phyloP scores from a whole-genome alignment of 2,888 invertebrate genomes.

The Eilema depressum region DNA sequence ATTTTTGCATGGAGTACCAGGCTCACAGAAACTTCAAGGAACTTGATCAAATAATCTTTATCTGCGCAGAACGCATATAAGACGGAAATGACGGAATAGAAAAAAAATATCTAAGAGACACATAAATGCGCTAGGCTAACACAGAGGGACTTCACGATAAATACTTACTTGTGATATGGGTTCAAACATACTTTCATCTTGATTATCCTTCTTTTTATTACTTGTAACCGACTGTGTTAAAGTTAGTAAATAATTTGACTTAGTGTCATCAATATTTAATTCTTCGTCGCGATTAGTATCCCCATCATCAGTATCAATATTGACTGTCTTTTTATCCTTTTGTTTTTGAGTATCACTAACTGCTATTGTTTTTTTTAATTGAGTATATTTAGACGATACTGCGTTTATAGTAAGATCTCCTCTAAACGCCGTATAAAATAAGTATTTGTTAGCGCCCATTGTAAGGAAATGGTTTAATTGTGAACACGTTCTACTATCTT shows the following conservation, averaged over 20 bases:
- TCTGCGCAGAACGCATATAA: too few species aligned
- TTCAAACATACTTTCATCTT: constrained; percentile 85
- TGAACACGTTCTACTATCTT: constrained; percentile 93
- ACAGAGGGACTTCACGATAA: too few species aligned
- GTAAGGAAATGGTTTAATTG: constrained; percentile 92
- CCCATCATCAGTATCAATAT: constrained; percentile 37
- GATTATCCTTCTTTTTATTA: constrained; percentile 48
- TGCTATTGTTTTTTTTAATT: constrained; percentile 60
- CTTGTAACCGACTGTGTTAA: constrained; percentile 86
- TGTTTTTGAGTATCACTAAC: constrained; percentile 51
- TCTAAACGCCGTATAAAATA: constrained; percentile 88
- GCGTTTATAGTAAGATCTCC: constrained; percentile 87
- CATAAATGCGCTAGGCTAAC: too few species aligned
- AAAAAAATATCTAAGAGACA: too few species aligned
- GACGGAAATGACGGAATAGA: too few species aligned
- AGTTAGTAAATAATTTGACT: constrained; percentile 90
- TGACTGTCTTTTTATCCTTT: constrained; percentile 38
- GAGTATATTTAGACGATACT: constrained; percentile 83
- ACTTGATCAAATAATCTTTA: too few species aligned
- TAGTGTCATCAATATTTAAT: constrained; percentile 80
- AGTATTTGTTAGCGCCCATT: constrained; percentile 88
- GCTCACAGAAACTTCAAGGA: too few species aligned
- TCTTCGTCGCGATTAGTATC: constrained; percentile 57
- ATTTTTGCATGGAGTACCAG: too few species aligned
- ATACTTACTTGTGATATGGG: constrained; percentile 87